A percentile compares a stretch with the other conserved stretches of the same genome.
Conservation (phyloP, 2,113 vertebrate species). For the Castor canadensis region DNA sequence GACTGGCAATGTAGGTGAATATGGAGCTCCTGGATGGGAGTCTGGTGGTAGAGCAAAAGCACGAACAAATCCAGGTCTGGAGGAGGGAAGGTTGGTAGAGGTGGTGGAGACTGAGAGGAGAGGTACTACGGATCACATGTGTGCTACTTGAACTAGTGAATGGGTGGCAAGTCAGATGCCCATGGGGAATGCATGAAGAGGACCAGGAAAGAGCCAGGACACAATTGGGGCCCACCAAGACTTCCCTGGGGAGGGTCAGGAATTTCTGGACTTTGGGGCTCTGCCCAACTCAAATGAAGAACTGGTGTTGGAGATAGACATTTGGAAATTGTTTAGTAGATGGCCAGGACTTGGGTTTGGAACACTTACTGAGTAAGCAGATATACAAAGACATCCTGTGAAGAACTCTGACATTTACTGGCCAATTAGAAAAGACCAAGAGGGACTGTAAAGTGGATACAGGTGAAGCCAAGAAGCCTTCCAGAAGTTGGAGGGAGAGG, state of each 20-base stretch:
- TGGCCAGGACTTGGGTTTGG: not conserved
- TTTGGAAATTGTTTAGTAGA: not conserved
- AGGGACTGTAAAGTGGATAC: fast-evolving
- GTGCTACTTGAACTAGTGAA: not conserved
- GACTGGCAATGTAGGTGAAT: fast-evolving
- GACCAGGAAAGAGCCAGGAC: fast-evolving
- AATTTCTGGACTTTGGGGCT: not conserved
- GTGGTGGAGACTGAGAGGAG: no score
- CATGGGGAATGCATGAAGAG: fast-evolving
- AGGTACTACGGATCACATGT: no score
- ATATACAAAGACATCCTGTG: not conserved
- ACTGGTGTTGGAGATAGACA: no score
- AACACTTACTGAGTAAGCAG: not conserved
- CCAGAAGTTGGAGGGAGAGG: not conserved
- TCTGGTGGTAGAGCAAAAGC: not conserved
- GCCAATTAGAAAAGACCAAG: no score
- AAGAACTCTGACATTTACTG: not conserved
- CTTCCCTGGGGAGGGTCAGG: not conserved
- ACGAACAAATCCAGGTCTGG: not conserved
- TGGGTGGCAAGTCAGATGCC: not conserved
- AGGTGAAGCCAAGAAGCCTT: fast-evolving
- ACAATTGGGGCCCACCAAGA: fast-evolving
- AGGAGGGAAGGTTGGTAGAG: not conserved
- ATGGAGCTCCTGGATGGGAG: not conserved
- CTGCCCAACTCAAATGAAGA: no score